Evolutionary conservation across 2,113 vertebrate genomes (phyloP).

Genomic region (Dendropsophus ebraccatus): DNA sequence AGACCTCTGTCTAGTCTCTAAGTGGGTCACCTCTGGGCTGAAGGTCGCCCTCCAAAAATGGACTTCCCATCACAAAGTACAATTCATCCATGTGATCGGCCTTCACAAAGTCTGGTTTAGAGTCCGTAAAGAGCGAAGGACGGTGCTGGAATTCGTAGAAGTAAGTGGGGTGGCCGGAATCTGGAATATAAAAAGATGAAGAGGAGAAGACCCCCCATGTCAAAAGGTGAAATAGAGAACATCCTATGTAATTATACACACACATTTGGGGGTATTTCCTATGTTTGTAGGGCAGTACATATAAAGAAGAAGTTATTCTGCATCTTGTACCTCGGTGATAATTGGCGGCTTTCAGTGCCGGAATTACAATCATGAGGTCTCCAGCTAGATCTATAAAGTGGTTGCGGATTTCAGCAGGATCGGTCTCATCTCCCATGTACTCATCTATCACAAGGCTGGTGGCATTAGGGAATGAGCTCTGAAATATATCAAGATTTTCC

Average conservation of each 20-base stretch:
- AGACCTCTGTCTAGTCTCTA: neutral
- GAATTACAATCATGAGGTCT: slow-evolving; percentile 68
- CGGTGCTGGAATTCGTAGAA: slow-evolving; percentile 81
- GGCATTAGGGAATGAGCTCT: neutral
- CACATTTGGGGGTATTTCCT: too few species aligned
- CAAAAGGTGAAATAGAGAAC: neutral
- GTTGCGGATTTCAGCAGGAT: slow-evolving; percentile 69
- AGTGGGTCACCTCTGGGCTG: slow-evolving; percentile 59
- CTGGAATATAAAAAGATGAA: slow-evolving; percentile 83
- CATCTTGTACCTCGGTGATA: slow-evolving; percentile 71
- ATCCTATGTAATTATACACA: too few species aligned
- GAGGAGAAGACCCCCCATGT: neutral
- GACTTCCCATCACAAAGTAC: slow-evolving; percentile 77
- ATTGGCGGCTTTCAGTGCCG: slow-evolving; percentile 67
- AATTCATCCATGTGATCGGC: slow-evolving; percentile 81
- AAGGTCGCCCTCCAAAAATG: slow-evolving; percentile 73
- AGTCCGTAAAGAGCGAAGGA: slow-evolving; percentile 58
- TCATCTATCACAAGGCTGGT: slow-evolving; percentile 61
- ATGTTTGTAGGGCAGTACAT: neutral
- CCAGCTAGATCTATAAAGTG: slow-evolving; percentile 66
- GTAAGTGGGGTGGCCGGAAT: slow-evolving; percentile 75
- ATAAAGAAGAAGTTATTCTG: too few species aligned
- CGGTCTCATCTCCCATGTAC: slow-evolving; percentile 67
- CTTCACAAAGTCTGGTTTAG: slow-evolving; percentile 78
- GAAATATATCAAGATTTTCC: too few species aligned